A percentile compares a stretch with the other conserved stretches of the same genome.
phyloP scores from a whole-genome alignment of 1,140 invertebrate genomes.

The Oppia nitens region DNA sequence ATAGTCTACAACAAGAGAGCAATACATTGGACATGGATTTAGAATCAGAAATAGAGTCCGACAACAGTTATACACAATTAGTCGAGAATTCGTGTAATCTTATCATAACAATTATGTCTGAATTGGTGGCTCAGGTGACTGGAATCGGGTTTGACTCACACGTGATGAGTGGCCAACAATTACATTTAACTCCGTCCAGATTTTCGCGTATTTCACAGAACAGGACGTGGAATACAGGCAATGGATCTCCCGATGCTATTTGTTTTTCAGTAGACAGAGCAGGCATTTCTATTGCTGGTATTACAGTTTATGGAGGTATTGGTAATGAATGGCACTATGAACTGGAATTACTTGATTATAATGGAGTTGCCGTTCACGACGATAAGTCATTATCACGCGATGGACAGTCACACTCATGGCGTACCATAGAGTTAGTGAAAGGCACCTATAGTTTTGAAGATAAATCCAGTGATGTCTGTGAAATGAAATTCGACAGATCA shows the following conservation, averaged over 20 bases:
- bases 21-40: background rate
- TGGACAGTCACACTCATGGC: constrained; percentile 38
- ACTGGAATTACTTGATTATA: constrained; percentile 59
- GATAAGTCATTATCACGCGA: background rate
- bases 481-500: constrained; percentile 77
- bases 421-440: constrained; percentile 47
- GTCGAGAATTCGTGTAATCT: constrained; percentile 70
- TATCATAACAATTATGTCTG: constrained; percentile 63
- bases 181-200: constrained; percentile 68
- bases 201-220: constrained; percentile 74
- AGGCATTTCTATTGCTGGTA: constrained; percentile 73
- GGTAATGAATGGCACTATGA: constrained; percentile 58
- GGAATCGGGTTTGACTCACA: constrained; percentile 23
- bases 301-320: constrained; percentile 69
- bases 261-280: constrained; percentile 78
- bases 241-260: constrained; percentile 89
- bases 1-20: constrained; percentile 36
- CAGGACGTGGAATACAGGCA: constrained; percentile 88
- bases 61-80: constrained; percentile 40
- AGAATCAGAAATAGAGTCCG: constrained; percentile 27
- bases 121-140: constrained; percentile 59
- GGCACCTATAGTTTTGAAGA: constrained; percentile 51
- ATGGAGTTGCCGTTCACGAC: background rate
- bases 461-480: constrained; percentile 45
- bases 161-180: too few relatives aligned